phyloP scores from a whole-genome alignment of 2,113 vertebrate genomes.

The Strix uralensis region DNA sequence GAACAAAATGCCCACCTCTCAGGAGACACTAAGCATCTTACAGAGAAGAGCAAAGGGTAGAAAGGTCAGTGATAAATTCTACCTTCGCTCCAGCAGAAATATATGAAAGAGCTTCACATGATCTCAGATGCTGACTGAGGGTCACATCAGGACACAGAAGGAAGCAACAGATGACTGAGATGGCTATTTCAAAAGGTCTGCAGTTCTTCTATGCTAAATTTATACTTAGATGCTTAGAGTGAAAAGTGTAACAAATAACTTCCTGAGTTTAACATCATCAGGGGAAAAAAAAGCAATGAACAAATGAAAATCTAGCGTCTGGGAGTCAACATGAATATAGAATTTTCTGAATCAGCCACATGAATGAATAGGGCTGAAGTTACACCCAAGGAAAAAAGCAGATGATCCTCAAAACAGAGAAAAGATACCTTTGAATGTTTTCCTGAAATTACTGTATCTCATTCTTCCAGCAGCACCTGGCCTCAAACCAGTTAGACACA shows the following conservation, averaged over 20 bases:
- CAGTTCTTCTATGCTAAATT: neutral
- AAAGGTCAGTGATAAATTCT: neutral
- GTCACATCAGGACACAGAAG: neutral
- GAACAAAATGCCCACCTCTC: neutral
- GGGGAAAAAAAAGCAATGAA: neutral
- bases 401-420: neutral
- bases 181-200: neutral
- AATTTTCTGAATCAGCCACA: neutral
- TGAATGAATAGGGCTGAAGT: neutral
- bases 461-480: neutral
- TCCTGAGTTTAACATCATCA: neutral
- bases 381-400: neutral
- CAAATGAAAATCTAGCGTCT: neutral
- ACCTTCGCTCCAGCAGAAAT: neutral
- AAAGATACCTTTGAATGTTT: neutral
- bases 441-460: neutral
- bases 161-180: neutral
- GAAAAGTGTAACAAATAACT: neutral
- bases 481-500: neutral
- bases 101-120: neutral
- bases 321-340: neutral
- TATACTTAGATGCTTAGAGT: neutral
- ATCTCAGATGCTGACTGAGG: neutral
- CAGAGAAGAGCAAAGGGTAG: neutral
- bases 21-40: neutral